These are phyloP conservation scores for Bubo bubo DNA, from an alignment of 2,113 vertebrate species.

Conservation along the genomic window DNA sequence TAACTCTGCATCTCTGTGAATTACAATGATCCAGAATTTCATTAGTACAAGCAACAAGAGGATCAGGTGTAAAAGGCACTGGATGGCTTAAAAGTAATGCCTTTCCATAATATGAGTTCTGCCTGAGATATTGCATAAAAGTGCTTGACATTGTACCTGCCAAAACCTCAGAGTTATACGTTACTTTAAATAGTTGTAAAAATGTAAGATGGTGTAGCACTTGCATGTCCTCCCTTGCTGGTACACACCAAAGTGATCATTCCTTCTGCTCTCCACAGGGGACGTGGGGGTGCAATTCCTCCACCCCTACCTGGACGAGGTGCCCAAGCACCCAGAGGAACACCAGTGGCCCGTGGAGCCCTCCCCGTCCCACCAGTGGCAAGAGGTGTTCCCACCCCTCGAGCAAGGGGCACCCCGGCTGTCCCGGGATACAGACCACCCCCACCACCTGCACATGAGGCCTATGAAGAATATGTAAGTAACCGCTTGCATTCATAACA, in stretches of 20 bases:
- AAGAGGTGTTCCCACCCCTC: conserved; percentile 81
- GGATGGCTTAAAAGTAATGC: not conserved
- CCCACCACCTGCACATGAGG: conserved; percentile 83
- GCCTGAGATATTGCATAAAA: not conserved
- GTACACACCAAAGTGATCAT: fast-evolving
- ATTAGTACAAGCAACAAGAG: not conserved
- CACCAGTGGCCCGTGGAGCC: conserved; percentile 80
- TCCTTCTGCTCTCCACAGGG: conserved; percentile 73
- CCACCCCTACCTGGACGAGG: conserved; percentile 83
- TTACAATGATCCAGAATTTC: not conserved
- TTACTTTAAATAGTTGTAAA: not conserved
- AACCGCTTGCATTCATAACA: fast-evolving
- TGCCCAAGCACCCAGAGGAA: conserved; percentile 84
- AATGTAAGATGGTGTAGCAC: not conserved
- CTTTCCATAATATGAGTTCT: not conserved
- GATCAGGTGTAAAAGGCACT: not conserved
- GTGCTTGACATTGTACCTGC: not conserved
- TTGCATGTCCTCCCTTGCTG: fast-evolving
- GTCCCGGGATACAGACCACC: conserved; percentile 85
- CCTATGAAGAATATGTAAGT: conserved; percentile 97
- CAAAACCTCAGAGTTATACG: fast-evolving
- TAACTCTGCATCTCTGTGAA: not conserved
- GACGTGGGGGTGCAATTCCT: conserved; percentile 83
- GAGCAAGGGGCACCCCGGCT: conserved; percentile 78
- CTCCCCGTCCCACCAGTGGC: conserved; percentile 80